Base-by-base conservation (phyloP, 2,113 vertebrate genomes). In the Callochromis pleurospilus region DNA sequence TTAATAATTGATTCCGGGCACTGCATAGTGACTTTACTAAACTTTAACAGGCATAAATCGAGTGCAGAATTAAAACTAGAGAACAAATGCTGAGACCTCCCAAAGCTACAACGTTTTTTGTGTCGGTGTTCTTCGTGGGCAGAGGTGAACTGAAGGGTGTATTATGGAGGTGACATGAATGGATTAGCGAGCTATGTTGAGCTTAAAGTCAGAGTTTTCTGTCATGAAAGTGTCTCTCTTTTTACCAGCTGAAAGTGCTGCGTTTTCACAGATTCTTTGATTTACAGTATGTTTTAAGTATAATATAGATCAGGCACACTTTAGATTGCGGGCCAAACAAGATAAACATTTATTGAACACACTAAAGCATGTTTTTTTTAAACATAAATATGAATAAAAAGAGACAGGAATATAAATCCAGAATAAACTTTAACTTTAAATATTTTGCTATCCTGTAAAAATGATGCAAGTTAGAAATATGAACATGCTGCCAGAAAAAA, bases 261-360 rank as follows among this genome's bases (percentile, higher is more conserved):
- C 5, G 15, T 62, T 33, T 60, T 62, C 58, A 62, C 9, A 0
- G 6, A 62, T 0, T 12, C 31, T 62, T 62, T 62, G 15, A 62
- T 62, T 36, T 62, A 62, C 58, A 36, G 31, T 62, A 33, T 12
- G 58, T n/a, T n/a, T 62, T 11, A 62, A 58, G 54, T 24, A 55
- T 13, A 0, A 26, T 26, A 3, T 7, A 26, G 49, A 53, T 53
- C 49, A 53, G 19, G 49, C 0, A 51, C 49, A 51, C 49, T 51
- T 51, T 10, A 51, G 49, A 0, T 51, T 3, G 3, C 0, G 5
- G 49, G 49, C 0, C 9, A n/a, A 53, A 9, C 49, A n/a, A 10
- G 49, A 53, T 3, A 19, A 9, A 51, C 17, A 19, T 51, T 10
- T 51, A 51, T 5, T 51, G 49, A 51, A 19, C 17, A 51, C 19